phyloP scores from a whole-genome alignment of 1,140 invertebrate genomes.

The Zophobas atratus region DNA sequence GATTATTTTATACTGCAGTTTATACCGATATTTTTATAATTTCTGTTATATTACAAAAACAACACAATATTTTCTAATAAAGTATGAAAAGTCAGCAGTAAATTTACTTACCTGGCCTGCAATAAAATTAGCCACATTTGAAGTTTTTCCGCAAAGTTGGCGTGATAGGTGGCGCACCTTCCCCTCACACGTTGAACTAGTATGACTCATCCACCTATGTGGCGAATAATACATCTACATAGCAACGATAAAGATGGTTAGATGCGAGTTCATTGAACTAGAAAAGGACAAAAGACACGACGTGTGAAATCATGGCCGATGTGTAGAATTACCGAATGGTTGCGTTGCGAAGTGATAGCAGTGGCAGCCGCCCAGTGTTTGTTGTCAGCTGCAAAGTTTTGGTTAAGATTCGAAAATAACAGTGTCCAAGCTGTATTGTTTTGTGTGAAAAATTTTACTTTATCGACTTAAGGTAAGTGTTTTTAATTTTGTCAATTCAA shows the following conservation, averaged over 20 bases:
- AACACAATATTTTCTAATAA: conserved; percentile 31
- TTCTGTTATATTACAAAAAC: conserved; percentile 23
- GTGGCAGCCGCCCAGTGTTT: conserved; percentile 45
- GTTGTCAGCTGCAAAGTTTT: conserved; percentile 39
- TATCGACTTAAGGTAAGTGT: conserved; percentile 5
- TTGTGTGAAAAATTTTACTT: not conserved
- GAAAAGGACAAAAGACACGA: conserved; percentile 1
- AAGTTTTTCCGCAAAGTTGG: not conserved
- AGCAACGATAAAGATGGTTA: not conserved
- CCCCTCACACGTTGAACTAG: not conserved
- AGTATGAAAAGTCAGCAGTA: conserved; percentile 11
- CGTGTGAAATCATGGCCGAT: not conserved
- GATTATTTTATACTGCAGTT: conserved; percentile 29
- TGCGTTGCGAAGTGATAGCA: conserved; percentile 27
- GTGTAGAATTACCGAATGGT: conserved; percentile 9
- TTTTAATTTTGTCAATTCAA: not conserved
- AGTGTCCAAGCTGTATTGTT: not conserved
- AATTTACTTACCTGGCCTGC: not conserved
- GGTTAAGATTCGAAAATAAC: conserved; percentile 22
- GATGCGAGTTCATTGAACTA: not conserved
- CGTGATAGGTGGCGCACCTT: not conserved
- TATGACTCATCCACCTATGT: conserved; percentile 2
- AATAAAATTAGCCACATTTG: not conserved
- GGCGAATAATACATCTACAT: not conserved
- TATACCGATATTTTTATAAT: conserved; percentile 39